Percentiles rank a stretch among this genome's conserved stretches.
Conservation (phyloP, 2,888 invertebrate genomes). For the Synanthedon tipuliformis region DNA sequence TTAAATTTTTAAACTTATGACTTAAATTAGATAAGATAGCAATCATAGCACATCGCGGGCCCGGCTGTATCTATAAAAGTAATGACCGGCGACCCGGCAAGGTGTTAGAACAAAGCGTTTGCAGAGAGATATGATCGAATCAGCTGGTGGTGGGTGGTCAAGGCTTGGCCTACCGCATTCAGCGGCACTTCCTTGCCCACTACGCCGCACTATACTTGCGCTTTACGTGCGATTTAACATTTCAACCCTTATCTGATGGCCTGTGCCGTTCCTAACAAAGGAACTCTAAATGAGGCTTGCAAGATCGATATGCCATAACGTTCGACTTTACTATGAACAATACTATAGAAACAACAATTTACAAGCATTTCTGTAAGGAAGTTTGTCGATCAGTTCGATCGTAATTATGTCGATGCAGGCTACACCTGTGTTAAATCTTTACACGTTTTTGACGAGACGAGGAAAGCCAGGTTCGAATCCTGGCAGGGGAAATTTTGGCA, state of each 20-base stretch:
- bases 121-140: conserved; percentile 27
- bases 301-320: conserved; percentile 37
- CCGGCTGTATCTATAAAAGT: not conserved
- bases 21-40: no score
- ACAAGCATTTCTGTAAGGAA: no score
- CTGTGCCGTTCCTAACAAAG: conserved; percentile 41
- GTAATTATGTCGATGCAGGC: no score
- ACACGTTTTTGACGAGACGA: no score
- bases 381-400: no score
- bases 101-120: conserved; percentile 28
- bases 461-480: no score
- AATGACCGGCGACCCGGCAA: conserved; percentile 6
- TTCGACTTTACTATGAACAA: no score
- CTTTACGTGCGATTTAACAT: conserved; percentile 61
- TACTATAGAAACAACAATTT: no score
- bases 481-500: no score
- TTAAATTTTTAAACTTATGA: no score
- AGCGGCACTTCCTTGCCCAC: conserved; percentile 26
- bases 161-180: conserved; percentile 30
- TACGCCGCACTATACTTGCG: conserved; percentile 37
- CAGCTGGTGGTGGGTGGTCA: conserved; percentile 38
- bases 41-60: no score
- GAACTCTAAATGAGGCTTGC: conserved; percentile 37
- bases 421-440: no score
- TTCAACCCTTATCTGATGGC: conserved; percentile 57